These are phyloP conservation scores for Prorops nasuta DNA, from an alignment of 1,140 invertebrate species.

Conservation along the genomic window DNA sequence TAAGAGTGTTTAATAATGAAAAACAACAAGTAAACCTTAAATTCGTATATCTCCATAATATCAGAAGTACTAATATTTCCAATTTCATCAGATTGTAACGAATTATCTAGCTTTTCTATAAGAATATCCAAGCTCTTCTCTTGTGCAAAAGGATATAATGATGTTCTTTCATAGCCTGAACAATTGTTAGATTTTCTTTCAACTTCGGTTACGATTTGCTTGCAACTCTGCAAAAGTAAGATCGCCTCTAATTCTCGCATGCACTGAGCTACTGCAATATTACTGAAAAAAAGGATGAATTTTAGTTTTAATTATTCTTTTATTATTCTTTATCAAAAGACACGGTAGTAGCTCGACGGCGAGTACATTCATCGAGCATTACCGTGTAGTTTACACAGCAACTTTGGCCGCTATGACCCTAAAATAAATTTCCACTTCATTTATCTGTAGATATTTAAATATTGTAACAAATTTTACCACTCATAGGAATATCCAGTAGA, in stretches of 20 bases:
- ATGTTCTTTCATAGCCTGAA: conserved; percentile 20
- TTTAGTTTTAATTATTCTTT: no score
- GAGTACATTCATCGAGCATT: no score
- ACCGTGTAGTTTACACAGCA: no score
- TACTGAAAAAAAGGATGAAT: conserved; percentile 29
- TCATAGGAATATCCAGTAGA: conserved; percentile 51
- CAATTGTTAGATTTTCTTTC: conserved; percentile 12
- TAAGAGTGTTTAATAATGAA: no score
- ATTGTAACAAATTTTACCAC: conserved; percentile 27
- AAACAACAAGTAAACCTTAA: conserved; percentile 51
- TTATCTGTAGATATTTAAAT: no score
- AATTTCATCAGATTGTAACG: conserved; percentile 52
- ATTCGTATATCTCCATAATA: conserved; percentile 72
- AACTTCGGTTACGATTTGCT: conserved; percentile 21
- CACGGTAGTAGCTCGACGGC: no score
- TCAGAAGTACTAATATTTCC: conserved; percentile 62
- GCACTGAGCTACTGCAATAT: conserved; percentile 45
- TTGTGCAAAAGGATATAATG: conserved; percentile 51
- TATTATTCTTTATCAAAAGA: no score
- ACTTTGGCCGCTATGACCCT: no score
- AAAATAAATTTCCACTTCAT: no score
- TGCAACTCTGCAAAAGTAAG: conserved; percentile 39
- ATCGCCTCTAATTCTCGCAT: conserved; percentile 55
- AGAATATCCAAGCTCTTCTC: conserved; percentile 56
- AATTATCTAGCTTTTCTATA: conserved; percentile 50